Evolutionary conservation across 2,113 vertebrate genomes (phyloP).

Genomic region (Tragulus kanchil): DNA sequence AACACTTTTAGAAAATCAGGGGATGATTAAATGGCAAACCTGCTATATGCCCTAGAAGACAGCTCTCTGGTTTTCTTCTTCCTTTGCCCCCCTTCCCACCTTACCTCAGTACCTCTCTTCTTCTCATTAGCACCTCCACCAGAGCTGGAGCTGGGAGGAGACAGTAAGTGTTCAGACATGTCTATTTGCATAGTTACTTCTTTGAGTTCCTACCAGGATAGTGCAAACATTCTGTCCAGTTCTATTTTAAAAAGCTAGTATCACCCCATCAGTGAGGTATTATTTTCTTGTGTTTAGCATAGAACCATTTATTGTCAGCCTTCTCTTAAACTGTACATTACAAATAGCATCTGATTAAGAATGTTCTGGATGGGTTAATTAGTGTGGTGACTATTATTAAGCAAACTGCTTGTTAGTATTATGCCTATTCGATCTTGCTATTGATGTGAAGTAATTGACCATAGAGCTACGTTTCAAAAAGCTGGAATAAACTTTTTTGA

Average conservation of each 20-base stretch:
- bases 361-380: constrained; percentile 83
- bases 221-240: constrained; percentile 41
- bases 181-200: constrained; percentile 56
- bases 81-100: neutral
- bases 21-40: neutral
- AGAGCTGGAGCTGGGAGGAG: constrained; percentile 38
- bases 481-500: constrained; percentile 74
- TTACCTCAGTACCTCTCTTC: constrained; percentile 21
- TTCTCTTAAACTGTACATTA: constrained; percentile 80
- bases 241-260: constrained; percentile 52
- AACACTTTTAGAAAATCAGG: neutral
- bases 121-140: constrained; percentile 68
- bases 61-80: neutral
- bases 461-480: constrained; percentile 79
- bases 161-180: constrained; percentile 63
- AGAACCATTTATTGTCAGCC: constrained; percentile 58
- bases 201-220: constrained; percentile 43
- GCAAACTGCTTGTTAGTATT: constrained; percentile 84
- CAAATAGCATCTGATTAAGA: constrained; percentile 80
- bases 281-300: constrained; percentile 68
- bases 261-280: constrained; percentile 45
- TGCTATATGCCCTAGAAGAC: neutral
- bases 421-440: constrained; percentile 84
- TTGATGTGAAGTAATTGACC: constrained; percentile 85
- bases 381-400: constrained; percentile 83